A percentile compares a stretch with the other conserved stretches of the same genome.
Conservation (phyloP, 2,797 vertebrate genomes). For the Eleutherodactylus coqui region DNA sequence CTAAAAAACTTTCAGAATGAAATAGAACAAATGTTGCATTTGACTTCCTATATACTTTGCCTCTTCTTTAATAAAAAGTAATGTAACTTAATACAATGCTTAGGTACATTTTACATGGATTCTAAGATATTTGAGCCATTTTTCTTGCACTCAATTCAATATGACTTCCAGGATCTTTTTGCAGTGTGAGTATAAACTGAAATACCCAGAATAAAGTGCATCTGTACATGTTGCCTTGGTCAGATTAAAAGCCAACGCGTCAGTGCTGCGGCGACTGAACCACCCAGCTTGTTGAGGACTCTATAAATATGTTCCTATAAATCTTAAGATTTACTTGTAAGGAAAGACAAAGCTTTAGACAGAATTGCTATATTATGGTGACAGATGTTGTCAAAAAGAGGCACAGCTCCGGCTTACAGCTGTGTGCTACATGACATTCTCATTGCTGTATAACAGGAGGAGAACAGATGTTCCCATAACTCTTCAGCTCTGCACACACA, state of each 20-base stretch:
- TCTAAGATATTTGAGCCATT: no score
- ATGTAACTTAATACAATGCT: no score
- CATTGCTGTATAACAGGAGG: slow-evolving; percentile 77
- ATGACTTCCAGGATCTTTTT: not conserved
- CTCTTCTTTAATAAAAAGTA: no score
- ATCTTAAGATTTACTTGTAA: slow-evolving; percentile 33
- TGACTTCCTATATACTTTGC: no score
- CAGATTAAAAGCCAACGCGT: not conserved
- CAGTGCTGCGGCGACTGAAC: not conserved
- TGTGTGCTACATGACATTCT: slow-evolving; percentile 81
- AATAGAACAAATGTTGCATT: no score
- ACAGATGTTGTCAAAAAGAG: slow-evolving; percentile 90
- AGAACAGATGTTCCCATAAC: slow-evolving; percentile 86
- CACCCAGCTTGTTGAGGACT: not conserved
- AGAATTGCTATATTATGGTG: slow-evolving; percentile 82
- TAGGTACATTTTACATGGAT: no score
- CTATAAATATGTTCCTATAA: not conserved
- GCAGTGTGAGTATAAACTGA: not conserved
- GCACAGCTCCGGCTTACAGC: slow-evolving; percentile 88
- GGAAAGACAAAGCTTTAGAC: slow-evolving; percentile 74
- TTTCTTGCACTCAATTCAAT: not conserved
- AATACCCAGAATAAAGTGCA: not conserved
- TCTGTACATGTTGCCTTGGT: not conserved
- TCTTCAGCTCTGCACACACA: slow-evolving; percentile 78
- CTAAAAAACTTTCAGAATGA: no score